Evolutionary conservation across 64 coral and sea anemone species (phyloP).

Genomic region (Cladopsammia gracilis): DNA sequence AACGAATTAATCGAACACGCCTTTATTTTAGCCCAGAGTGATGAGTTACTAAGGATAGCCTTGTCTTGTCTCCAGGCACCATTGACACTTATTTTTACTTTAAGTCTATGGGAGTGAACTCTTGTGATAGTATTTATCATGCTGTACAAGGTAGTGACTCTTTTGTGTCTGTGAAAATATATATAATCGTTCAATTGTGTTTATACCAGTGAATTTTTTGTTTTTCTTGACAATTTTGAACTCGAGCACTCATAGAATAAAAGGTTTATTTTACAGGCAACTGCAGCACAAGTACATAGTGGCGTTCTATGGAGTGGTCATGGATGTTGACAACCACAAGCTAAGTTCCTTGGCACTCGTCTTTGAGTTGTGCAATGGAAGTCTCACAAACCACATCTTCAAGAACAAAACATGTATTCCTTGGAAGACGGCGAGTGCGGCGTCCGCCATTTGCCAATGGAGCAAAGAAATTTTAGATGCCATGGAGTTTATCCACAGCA

Average conservation of each 20-base stretch:
- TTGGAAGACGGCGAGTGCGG: neutral
- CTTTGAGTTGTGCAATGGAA: neutral
- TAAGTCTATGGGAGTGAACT: too few species aligned
- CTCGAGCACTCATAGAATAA: neutral
- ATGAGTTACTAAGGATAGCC: too few species aligned
- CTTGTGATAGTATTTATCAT: too few species aligned
- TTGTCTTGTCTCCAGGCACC: too few species aligned
- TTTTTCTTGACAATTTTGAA: neutral
- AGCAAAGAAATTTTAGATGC: neutral
- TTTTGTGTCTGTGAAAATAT: too few species aligned
- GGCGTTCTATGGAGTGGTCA: neutral
- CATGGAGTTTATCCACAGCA: neutral
- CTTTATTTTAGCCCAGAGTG: too few species aligned
- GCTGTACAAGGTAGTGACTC: too few species aligned
- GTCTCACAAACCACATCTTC: neutral
- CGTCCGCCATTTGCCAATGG: neutral
- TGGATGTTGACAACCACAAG: neutral
- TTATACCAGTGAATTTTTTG: neutral
- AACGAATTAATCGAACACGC: too few species aligned
- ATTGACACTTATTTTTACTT: too few species aligned
- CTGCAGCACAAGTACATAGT: slow-evolving; percentile 5
- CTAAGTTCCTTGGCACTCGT: neutral
- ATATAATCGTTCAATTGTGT: too few species aligned
- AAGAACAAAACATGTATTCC: neutral
- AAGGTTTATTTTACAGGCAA: neutral